Percentiles rank a stretch among this genome's conserved stretches.
Evolutionary conservation across 2,797 vertebrate genomes (phyloP).

Genomic region (Melopsittacus undulatus): DNA sequence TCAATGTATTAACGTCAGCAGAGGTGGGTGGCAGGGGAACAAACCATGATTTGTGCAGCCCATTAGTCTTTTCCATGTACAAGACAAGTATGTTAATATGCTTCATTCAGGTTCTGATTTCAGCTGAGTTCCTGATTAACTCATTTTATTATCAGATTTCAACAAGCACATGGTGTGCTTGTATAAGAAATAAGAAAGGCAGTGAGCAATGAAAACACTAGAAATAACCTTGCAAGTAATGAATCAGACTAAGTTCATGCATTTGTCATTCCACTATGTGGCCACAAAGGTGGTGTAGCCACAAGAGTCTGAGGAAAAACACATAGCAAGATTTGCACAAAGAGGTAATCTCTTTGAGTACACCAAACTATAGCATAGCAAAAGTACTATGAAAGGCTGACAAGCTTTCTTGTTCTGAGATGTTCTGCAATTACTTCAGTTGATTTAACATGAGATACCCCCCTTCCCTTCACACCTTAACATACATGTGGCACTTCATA

Average conservation of each 20-base stretch:
- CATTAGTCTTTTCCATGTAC: neutral
- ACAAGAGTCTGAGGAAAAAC: neutral
- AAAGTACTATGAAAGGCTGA: neutral
- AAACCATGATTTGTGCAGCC: neutral
- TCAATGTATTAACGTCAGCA: neutral
- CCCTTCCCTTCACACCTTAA: neutral
- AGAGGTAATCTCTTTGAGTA: neutral
- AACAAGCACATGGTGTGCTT: neutral
- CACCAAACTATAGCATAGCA: neutral
- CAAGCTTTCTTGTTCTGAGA: neutral
- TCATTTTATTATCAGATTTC: neutral
- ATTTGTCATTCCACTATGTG: neutral
- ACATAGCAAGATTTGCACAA: neutral
- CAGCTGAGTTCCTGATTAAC: neutral
- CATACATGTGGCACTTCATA: neutral
- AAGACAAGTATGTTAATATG: neutral
- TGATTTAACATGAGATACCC: neutral
- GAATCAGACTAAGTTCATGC: neutral
- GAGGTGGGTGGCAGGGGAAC: neutral
- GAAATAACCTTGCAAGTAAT: neutral
- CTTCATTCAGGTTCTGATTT: neutral
- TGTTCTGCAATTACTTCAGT: neutral
- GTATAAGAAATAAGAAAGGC: neutral
- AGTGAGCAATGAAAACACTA: neutral
- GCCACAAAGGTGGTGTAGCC: neutral